Evolutionary conservation across 1,140 invertebrate genomes (phyloP).

Genomic region (Drosophila willistoni): DNA sequence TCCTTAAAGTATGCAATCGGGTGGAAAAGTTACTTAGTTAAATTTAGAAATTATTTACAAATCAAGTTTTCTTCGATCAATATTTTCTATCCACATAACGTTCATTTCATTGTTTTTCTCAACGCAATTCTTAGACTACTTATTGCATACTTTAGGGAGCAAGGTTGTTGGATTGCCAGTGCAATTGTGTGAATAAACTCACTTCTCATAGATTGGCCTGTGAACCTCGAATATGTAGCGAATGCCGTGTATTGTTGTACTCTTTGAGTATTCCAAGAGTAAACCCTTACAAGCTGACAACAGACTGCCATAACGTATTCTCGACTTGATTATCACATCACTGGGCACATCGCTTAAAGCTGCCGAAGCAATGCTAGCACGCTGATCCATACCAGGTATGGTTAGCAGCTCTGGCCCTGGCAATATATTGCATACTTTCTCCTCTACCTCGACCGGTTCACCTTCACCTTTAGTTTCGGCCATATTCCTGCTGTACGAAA

Average conservation of each 20-base stretch:
- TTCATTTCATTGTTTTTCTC: no score
- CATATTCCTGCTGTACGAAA: slow-evolving; percentile 43
- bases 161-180: no score
- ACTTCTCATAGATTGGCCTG: slow-evolving; percentile 82
- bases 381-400: slow-evolving; percentile 44
- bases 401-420: slow-evolving; percentile 59
- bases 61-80: no score
- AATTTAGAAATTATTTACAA: no score
- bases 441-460: slow-evolving; percentile 36
- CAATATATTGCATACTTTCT: slow-evolving; percentile 49
- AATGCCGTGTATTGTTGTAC: slow-evolving; percentile 82
- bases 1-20: no score
- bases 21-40: no score
- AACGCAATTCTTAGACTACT: no score
- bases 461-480: slow-evolving; percentile 31
- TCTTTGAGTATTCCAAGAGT: slow-evolving; percentile 82
- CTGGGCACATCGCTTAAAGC: slow-evolving; percentile 73
- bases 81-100: no score
- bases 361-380: slow-evolving; percentile 68
- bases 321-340: slow-evolving; percentile 77
- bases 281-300: slow-evolving; percentile 74
- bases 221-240: slow-evolving; percentile 82
- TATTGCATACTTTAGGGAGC: no score
- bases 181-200: neutral
- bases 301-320: slow-evolving; percentile 73